Conservation (phyloP, 2,113 vertebrate genomes). For the Strix aluco region DNA sequence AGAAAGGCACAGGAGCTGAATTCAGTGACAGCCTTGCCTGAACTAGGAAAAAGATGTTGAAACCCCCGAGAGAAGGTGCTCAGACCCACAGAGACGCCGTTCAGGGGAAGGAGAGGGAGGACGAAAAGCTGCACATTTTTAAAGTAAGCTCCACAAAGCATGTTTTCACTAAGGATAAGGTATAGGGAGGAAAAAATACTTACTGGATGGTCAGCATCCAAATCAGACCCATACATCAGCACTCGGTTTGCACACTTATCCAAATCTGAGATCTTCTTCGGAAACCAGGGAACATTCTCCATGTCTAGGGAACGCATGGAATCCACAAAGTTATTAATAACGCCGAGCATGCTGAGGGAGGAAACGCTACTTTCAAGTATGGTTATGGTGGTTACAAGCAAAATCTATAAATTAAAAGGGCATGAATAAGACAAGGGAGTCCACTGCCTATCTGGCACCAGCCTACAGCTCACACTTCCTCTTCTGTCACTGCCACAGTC, state of each 20-base stretch:
- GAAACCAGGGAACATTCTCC: constrained; percentile 92
- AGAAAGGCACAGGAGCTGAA: background rate
- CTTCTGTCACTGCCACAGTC: constrained; percentile 18
- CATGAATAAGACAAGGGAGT: constrained; percentile 31
- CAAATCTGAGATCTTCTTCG: constrained; percentile 95
- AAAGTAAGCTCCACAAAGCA: background rate
- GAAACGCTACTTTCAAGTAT: background rate
- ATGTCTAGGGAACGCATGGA: constrained; percentile 77
- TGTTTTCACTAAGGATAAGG: background rate
- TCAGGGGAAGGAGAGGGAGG: background rate
- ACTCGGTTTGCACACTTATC: constrained; percentile 95
- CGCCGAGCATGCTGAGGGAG: background rate
- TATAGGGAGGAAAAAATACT: background rate
- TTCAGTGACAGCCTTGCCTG: background rate
- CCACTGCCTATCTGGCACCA: constrained; percentile 58
- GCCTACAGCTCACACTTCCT: constrained; percentile 64
- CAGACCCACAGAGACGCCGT: accelerated
- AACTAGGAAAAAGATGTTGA: background rate
- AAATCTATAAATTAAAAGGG: constrained; percentile 40
- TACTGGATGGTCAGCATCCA: constrained; percentile 94
- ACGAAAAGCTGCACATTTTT: background rate
- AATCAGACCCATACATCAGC: constrained; percentile 94
- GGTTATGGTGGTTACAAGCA: background rate
- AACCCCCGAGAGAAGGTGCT: background rate
- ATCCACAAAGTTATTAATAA: constrained; percentile 38